Conservation (phyloP, 2,888 invertebrate species). For the Zeuzera pyrina region DNA sequence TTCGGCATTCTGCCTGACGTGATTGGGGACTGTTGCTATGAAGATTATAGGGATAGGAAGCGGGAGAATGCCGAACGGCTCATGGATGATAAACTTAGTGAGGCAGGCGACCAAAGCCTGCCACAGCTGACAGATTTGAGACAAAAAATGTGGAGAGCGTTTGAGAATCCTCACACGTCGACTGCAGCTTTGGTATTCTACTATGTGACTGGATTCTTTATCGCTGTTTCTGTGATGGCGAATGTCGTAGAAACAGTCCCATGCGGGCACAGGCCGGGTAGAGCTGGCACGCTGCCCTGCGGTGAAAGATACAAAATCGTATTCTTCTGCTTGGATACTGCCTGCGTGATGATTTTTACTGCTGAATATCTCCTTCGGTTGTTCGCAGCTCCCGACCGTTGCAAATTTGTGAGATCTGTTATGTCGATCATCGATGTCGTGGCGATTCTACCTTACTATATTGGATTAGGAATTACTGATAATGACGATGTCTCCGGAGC, state of each 20-base stretch:
- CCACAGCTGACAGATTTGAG: constrained; percentile 90
- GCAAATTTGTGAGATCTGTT: constrained; percentile 97
- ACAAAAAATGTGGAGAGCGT: constrained; percentile 99
- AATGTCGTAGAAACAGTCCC: constrained; percentile 99
- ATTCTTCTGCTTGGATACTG: constrained; percentile 99
- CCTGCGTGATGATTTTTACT: constrained; percentile 99
- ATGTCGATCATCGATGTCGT: constrained; percentile 99
- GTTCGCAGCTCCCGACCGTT: constrained; percentile 98
- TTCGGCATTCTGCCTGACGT: constrained; percentile 98
- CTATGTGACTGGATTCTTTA: constrained; percentile 99
- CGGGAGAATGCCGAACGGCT: constrained; percentile 98
- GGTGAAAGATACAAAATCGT: constrained; percentile 98
- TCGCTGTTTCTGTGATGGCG: constrained; percentile 99
- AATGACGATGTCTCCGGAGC: constrained; percentile 99
- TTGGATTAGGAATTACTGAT: constrained; percentile 97
- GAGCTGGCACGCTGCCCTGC: constrained; percentile 92
- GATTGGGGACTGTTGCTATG: constrained; percentile 98
- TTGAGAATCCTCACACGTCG: constrained; percentile 99
- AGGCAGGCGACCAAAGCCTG: constrained; percentile 91
- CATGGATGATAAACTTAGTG: constrained; percentile 96
- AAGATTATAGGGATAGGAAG: constrained; percentile 99
- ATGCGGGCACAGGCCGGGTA: constrained; percentile 89
- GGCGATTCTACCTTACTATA: constrained; percentile 99
- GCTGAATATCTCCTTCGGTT: constrained; percentile 96
- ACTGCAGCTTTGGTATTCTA: constrained; percentile 99